A percentile compares a stretch with the other conserved stretches of the same genome.
These are phyloP conservation scores for Salpingus planirostris DNA, from an alignment of 2,888 invertebrate species.

Conservation along the genomic window DNA sequence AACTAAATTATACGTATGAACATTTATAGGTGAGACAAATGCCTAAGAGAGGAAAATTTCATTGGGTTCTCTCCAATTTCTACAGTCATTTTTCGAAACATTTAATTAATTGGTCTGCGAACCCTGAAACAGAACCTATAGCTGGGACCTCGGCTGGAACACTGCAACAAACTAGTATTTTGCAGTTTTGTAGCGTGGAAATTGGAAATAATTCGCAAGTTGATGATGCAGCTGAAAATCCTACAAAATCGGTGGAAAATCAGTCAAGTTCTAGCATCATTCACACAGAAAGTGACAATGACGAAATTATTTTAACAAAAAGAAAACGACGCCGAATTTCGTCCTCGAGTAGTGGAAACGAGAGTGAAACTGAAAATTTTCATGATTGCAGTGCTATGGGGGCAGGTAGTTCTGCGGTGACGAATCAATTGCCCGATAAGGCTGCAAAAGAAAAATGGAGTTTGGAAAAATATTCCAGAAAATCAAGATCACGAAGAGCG, in stretches of 20 bases:
- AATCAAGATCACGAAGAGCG: neutral
- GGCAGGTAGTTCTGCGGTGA: neutral
- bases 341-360: too few relatives aligned
- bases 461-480: neutral
- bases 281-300: too few relatives aligned
- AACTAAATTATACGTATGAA: too few relatives aligned
- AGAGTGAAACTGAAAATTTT: too few relatives aligned
- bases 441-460: neutral
- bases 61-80: constrained; percentile 2
- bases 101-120: too few relatives aligned
- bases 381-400: neutral
- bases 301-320: too few relatives aligned
- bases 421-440: neutral
- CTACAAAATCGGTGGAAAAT: neutral
- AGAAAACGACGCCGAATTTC: too few relatives aligned
- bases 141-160: too few relatives aligned
- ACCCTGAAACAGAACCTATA: too few relatives aligned
- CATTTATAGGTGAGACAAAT: too few relatives aligned
- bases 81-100: neutral
- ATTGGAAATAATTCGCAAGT: neutral
- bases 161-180: neutral
- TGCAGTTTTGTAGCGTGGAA: neutral
- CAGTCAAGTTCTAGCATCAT: too few relatives aligned
- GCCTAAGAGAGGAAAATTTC: neutral
- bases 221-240: neutral